Evolutionary conservation across 2,113 vertebrate species (phyloP).

Genomic region (Balaenoptera acutorostrata): DNA sequence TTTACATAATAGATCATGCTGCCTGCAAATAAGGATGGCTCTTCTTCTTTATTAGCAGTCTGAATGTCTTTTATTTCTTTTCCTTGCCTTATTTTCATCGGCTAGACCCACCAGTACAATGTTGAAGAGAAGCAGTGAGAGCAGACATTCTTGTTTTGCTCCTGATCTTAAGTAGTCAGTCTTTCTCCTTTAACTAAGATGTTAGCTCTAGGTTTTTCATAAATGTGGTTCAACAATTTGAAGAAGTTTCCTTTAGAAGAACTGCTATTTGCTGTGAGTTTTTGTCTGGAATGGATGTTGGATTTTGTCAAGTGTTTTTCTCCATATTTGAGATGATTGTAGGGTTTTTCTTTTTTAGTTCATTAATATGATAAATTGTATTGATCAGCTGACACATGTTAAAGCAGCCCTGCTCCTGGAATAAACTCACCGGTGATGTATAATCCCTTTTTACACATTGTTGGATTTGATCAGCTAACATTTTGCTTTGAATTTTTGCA

Average conservation of each 20-base stretch:
- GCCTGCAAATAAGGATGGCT: not conserved
- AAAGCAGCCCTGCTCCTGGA: not conserved
- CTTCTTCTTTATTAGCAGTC: not conserved
- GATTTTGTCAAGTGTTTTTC: not conserved
- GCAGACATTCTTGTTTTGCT: not conserved
- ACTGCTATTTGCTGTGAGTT: not conserved
- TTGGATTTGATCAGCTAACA: not conserved
- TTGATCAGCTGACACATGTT: not conserved
- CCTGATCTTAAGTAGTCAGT: not conserved
- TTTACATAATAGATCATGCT: not conserved
- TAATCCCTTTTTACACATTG: not conserved
- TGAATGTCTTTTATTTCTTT: not conserved
- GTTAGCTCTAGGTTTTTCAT: not conserved
- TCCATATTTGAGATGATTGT: not conserved
- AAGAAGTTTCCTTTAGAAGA: not conserved
- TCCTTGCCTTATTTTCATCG: not conserved
- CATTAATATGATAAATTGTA: not conserved
- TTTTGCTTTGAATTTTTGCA: not conserved
- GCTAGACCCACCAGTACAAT: not conserved
- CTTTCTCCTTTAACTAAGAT: not conserved
- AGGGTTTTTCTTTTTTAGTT: not conserved
- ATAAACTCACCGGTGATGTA: not conserved
- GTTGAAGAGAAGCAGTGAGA: not conserved
- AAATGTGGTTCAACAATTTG: not conserved
- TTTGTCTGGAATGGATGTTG: not conserved